Evolutionary conservation across 2,113 vertebrate species (phyloP).

Genomic region (Thinocorus orbignyianus): DNA sequence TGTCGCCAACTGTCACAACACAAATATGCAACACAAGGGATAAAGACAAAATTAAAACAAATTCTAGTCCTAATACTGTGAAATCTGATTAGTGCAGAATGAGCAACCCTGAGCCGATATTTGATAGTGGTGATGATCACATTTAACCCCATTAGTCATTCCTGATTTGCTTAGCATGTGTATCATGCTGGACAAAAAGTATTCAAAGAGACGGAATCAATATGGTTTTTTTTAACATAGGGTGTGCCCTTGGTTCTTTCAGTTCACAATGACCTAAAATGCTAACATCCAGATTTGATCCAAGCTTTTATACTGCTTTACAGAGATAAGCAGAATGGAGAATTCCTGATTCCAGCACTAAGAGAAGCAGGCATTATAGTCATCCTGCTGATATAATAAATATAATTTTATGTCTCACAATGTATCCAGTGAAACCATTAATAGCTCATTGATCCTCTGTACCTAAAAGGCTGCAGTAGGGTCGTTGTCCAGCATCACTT

Average conservation of each 20-base stretch:
- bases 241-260: neutral
- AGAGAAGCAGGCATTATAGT: neutral
- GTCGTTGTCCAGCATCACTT: neutral
- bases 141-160: conserved; percentile 32
- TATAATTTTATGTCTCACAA: neutral
- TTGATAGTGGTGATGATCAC: conserved; percentile 20
- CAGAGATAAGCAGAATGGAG: neutral
- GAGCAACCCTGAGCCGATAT: neutral
- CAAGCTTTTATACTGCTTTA: neutral
- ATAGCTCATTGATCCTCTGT: neutral
- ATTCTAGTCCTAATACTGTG: neutral
- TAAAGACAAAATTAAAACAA: conserved; percentile 17
- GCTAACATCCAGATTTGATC: neutral
- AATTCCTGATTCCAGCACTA: neutral
- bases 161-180: conserved; percentile 6
- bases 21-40: neutral
- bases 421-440: neutral
- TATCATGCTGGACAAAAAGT: conserved; percentile 24
- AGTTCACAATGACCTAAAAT: neutral
- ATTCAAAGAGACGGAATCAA: neutral
- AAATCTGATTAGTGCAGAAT: conserved; percentile 38
- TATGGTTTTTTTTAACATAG: conserved; percentile 1
- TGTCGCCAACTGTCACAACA: neutral
- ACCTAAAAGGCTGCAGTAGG: neutral
- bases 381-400: neutral